A percentile compares a stretch with the other conserved stretches of the same genome.
Evolutionary conservation across 2,888 invertebrate species (phyloP).

Genomic region (Volucella inanis): DNA sequence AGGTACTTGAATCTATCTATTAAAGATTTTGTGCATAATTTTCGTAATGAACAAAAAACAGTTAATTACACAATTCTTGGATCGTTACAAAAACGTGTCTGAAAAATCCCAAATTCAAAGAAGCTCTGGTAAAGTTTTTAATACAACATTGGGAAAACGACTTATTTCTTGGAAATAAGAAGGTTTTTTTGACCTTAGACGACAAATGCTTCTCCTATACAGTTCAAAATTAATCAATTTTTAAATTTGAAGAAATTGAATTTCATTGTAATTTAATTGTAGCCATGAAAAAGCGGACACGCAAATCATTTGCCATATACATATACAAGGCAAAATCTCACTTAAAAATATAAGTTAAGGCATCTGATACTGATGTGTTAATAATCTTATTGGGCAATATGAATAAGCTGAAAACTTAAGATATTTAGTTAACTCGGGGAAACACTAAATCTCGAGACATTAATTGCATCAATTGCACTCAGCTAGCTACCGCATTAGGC

Average conservation of each 20-base stretch:
- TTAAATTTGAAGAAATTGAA: constrained; percentile 10
- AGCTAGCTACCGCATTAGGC: not conserved
- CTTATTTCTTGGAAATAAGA: constrained; percentile 31
- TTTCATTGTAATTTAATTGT: constrained; percentile 3
- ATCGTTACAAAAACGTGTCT: constrained; percentile 24
- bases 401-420: not conserved
- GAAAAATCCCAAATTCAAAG: constrained; percentile 37
- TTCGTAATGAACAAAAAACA: not conserved
- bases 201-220: not conserved
- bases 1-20: constrained; percentile 25
- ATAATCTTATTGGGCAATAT: constrained; percentile 45
- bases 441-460: not conserved
- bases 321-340: constrained; percentile 2
- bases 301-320: constrained; percentile 23
- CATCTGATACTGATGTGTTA: constrained; percentile 44
- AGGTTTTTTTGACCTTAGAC: constrained; percentile 23
- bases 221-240: not conserved
- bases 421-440: constrained; percentile 9
- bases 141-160: constrained; percentile 20
- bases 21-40: constrained; percentile 4
- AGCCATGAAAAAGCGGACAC: constrained; percentile 72
- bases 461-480: not conserved
- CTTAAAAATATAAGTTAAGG: constrained; percentile 11
- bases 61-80: constrained; percentile 9
- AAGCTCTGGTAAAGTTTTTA: constrained; percentile 47